Evolutionary conservation across 2,888 invertebrate species (phyloP), one percentile per base, ranked within the genome.

Genomic region (Macrophya annulata): DNA sequence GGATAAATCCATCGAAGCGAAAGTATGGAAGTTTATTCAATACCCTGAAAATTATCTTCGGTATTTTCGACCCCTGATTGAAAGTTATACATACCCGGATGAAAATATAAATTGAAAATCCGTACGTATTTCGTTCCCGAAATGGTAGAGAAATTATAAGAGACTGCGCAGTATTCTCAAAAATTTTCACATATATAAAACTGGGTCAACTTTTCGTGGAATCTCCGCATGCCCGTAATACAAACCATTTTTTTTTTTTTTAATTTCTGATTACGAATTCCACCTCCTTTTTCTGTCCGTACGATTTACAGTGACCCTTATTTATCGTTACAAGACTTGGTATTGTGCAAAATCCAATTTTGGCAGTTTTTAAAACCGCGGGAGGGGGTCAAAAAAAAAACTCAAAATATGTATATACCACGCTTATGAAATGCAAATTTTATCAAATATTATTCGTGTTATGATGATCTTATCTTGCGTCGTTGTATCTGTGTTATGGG

Each of bases 151-250:
- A 51, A 59, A 62, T 40, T 40, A 21, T 4, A 81, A n/a, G 17
- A 62, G 21, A 31, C 25, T 59, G 21, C 59, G 40, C 62, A 40
- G 59, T 62, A 62, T 21, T 62, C 81, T 40, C 15, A 43, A 62
- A 81, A 81, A 43, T 81, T 21, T 21, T 40, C 37, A 43, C 59
- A 43, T 21, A 43, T 81, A 62, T 81, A 15, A 43, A 81, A 81
- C 81, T 81, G 62, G 81, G 81, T 81, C 81, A 81, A 81, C 81
- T 81, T 81, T 62, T 81, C 62, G 62, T 62, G n/a, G 81, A 59
- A 25, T 81, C 81, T 81, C 77, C 81, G 62, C 43, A 51, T 51
- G 48, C 37, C 31, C 37, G 77, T 77, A 55, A 37, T 21, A n/a
- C 81, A 21, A 81, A 8, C 12, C 21, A 31, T 79, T 40, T 79